Conservation (phyloP, 2,113 vertebrate genomes). For the Columba livia region DNA sequence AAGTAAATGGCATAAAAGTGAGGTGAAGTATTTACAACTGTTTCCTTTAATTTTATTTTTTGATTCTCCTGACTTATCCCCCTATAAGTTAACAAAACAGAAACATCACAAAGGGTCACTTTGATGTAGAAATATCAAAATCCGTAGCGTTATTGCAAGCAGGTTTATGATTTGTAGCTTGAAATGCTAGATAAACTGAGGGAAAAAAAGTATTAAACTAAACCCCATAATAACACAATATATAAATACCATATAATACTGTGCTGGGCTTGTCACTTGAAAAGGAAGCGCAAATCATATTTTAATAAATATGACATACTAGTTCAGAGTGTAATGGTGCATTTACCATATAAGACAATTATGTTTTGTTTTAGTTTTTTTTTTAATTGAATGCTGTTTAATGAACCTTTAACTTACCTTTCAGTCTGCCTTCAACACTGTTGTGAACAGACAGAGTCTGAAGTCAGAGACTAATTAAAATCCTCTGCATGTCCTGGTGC, state of each 20-base stretch:
- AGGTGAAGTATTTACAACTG: not conserved
- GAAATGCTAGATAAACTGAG: conserved; percentile 45
- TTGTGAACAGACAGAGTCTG: conserved; percentile 50
- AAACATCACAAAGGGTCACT: conserved; percentile 50
- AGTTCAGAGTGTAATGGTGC: not conserved
- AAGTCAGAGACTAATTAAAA: conserved; percentile 51
- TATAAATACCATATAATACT: conserved; percentile 16
- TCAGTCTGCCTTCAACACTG: conserved; percentile 17
- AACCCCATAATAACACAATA: conserved; percentile 1
- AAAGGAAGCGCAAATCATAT: conserved; percentile 16
- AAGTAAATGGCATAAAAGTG: not conserved
- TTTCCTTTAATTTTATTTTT: not conserved
- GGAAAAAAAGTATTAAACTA: conserved; percentile 25
- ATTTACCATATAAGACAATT: conserved; percentile 37
- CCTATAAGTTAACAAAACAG: not conserved
- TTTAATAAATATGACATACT: conserved; percentile 47
- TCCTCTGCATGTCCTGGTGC: conserved; percentile 8
- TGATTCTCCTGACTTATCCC: not conserved
- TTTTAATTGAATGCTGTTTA: conserved; percentile 60
- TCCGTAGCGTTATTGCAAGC: not conserved
- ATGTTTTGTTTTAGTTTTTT: not conserved
- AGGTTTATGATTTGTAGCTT: conserved; percentile 24
- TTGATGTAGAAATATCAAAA: conserved; percentile 29
- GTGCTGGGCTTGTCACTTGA: not conserved
- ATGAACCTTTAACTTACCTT: conserved; percentile 69